These are phyloP conservation scores for Melinopterus prodromus DNA, from an alignment of 2,888 invertebrate genomes.

Conservation along the genomic window DNA sequence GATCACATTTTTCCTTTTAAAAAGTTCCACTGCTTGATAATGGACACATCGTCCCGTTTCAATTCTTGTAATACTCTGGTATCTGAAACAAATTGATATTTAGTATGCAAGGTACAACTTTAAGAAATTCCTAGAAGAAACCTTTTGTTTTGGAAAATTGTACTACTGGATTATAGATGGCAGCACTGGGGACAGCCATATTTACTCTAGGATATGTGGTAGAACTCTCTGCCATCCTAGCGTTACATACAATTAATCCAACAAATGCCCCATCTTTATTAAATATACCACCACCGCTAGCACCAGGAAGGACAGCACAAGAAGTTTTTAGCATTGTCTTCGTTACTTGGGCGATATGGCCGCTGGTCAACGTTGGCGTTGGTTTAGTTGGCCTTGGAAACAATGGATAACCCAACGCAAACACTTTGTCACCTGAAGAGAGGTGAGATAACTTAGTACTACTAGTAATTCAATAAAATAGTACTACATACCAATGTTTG, in stretches of 20 bases:
- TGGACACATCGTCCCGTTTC: constrained; percentile 11
- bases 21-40: constrained; percentile 35
- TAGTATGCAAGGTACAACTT: background rate
- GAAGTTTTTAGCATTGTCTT: constrained; percentile 36
- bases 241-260: constrained; percentile 38
- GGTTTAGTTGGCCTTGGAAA: constrained; percentile 31
- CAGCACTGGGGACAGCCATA: constrained; percentile 33
- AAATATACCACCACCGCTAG: constrained; percentile 40
- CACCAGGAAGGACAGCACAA: constrained; percentile 38
- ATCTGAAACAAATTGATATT: constrained; percentile 22
- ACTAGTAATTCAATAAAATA: background rate
- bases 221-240: constrained; percentile 22
- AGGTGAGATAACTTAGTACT: constrained; percentile 4
- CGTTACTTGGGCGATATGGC: constrained; percentile 35
- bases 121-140: constrained; percentile 7
- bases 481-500: constrained; percentile 34
- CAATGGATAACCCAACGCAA: constrained; percentile 33
- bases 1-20: constrained; percentile 13
- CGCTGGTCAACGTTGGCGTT: constrained; percentile 37
- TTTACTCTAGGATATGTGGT: constrained; percentile 37
- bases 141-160: constrained; percentile 31
- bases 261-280: constrained; percentile 33
- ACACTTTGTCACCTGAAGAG: constrained; percentile 31
- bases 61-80: constrained; percentile 10
- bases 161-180: constrained; percentile 28